phyloP scores from a whole-genome alignment of 2,113 vertebrate genomes.

The Mesitornis unicolor region DNA sequence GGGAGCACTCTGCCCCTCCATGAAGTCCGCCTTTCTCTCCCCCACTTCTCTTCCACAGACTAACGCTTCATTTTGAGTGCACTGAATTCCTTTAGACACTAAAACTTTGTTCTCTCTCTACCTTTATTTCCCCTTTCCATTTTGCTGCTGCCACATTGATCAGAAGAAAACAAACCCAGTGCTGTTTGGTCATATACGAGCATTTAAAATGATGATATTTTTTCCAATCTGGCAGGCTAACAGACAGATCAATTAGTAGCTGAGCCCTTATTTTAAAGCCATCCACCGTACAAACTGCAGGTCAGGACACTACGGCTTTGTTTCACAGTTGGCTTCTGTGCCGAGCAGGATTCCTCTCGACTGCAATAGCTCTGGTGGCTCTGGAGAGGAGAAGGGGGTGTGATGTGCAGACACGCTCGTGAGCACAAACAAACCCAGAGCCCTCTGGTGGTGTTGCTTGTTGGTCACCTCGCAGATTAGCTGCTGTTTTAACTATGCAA shows the following conservation, averaged over 20 bases:
- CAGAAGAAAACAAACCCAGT: neutral
- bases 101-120: neutral
- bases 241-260: neutral
- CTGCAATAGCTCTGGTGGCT: neutral
- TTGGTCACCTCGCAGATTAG: neutral
- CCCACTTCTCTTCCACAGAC: neutral
- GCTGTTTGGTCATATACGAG: neutral
- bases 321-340: neutral
- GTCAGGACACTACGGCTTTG: neutral
- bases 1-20: neutral
- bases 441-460: neutral
- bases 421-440: neutral
- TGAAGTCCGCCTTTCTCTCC: neutral
- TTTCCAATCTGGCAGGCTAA: neutral
- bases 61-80: neutral
- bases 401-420: neutral
- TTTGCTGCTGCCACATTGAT: neutral
- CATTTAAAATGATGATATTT: neutral
- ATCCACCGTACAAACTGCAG: neutral
- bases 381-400: neutral
- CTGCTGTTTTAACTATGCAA: neutral
- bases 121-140: neutral
- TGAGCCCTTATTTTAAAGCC: neutral
- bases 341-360: neutral
- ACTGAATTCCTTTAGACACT: rapidly evolving